Evolutionary conservation across 2,113 vertebrate genomes (phyloP).

Genomic region (Chunga burmeisteri): DNA sequence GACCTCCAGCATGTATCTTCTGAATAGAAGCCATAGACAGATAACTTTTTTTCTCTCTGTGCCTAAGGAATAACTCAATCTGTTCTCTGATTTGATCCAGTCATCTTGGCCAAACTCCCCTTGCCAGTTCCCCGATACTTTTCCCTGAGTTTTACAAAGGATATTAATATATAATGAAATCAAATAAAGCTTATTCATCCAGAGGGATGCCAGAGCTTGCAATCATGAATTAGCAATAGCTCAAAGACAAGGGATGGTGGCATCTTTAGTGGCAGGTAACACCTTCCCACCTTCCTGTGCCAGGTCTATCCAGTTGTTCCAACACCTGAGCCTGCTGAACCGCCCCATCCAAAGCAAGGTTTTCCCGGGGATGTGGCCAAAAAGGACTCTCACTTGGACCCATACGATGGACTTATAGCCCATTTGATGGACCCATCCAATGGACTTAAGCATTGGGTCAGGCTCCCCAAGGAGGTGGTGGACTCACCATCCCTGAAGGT

Average conservation of each 20-base stretch:
- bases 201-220: neutral
- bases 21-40: neutral
- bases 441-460: too few species aligned
- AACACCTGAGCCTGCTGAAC: neutral
- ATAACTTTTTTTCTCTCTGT: neutral
- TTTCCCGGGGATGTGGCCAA: neutral
- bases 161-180: neutral
- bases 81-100: neutral
- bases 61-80: conserved; percentile 5
- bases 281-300: neutral
- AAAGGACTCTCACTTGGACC: neutral
- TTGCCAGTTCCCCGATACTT: neutral
- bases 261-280: neutral
- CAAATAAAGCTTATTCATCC: neutral
- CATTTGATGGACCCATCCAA: too few species aligned
- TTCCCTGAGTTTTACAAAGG: neutral
- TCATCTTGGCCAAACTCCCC: neutral
- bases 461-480: too few species aligned
- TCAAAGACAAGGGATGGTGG: neutral
- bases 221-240: neutral
- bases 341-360: neutral
- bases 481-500: too few species aligned
- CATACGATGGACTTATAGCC: accelerated
- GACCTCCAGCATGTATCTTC: neutral
- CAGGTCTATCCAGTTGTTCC: neutral